A percentile compares a stretch with the other conserved stretches of the same genome.
Conservation (phyloP, 23 tunicate species). For the Styela clava region DNA sequence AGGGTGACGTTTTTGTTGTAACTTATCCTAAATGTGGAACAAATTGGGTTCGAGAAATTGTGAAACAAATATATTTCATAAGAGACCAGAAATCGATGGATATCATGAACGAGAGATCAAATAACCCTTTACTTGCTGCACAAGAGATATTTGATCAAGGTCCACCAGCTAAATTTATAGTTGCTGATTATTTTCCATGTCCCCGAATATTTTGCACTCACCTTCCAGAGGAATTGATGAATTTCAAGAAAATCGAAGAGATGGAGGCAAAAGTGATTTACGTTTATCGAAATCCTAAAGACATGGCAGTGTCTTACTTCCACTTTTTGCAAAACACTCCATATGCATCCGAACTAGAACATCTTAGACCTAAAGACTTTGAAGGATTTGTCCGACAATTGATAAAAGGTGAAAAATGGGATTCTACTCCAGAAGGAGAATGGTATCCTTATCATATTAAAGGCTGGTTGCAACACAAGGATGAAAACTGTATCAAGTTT, state of each 20-base stretch:
- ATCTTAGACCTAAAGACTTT: background rate
- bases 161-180: background rate
- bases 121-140: background rate
- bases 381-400: background rate
- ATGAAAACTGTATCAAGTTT: background rate
- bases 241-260: background rate
- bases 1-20: constrained; percentile 3
- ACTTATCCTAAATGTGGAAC: constrained; percentile 32
- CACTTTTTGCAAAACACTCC: background rate
- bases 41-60: background rate
- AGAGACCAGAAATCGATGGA: background rate
- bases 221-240: background rate
- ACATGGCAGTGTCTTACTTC: background rate
- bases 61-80: background rate
- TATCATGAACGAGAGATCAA: background rate
- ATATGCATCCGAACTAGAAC: background rate
- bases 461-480: background rate
- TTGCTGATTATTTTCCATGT: background rate
- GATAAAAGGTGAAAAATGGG: too few species aligned
- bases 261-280: background rate
- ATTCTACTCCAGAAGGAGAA: too few species aligned
- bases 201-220: background rate
- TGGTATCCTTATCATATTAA: too few species aligned
- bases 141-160: background rate
- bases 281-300: background rate